Conservation (phyloP, 1,140 invertebrate genomes). For the Odontomachus brunneus region DNA sequence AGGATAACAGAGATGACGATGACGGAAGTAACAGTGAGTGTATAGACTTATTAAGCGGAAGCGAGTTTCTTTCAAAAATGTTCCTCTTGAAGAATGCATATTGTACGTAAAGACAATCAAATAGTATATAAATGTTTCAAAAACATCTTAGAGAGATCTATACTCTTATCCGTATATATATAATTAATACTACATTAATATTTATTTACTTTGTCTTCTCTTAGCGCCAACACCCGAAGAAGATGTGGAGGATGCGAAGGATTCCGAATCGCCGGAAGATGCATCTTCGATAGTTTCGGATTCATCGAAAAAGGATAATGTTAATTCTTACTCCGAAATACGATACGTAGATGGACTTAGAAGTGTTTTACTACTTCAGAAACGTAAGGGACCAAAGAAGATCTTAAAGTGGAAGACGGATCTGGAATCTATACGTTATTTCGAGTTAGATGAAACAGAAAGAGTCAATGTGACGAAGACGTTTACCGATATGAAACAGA, state of each 20-base stretch:
- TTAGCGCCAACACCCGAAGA: constrained; percentile 78
- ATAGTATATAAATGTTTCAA: neutral
- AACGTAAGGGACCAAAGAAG: constrained; percentile 92
- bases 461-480: constrained; percentile 97
- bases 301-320: constrained; percentile 68
- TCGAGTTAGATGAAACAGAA: constrained; percentile 97
- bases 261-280: constrained; percentile 73
- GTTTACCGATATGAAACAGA: constrained; percentile 96
- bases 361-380: constrained; percentile 89
- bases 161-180: constrained; percentile 36
- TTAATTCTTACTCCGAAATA: constrained; percentile 72
- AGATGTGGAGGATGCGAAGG: constrained; percentile 72
- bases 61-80: neutral
- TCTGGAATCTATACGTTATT: constrained; percentile 93
- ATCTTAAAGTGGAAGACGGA: constrained; percentile 93
- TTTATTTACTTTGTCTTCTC: constrained; percentile 3
- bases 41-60: neutral
- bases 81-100: neutral
- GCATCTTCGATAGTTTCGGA: constrained; percentile 63
- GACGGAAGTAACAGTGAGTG: constrained; percentile 77
- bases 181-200: neutral
- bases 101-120: neutral
- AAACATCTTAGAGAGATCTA: too few species aligned
- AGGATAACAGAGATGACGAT: constrained; percentile 74
- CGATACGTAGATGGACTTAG: constrained; percentile 84